These are phyloP conservation scores for Ormyrus pomaceus DNA, from an alignment of 2,888 invertebrate genomes.

Conservation along the genomic window DNA sequence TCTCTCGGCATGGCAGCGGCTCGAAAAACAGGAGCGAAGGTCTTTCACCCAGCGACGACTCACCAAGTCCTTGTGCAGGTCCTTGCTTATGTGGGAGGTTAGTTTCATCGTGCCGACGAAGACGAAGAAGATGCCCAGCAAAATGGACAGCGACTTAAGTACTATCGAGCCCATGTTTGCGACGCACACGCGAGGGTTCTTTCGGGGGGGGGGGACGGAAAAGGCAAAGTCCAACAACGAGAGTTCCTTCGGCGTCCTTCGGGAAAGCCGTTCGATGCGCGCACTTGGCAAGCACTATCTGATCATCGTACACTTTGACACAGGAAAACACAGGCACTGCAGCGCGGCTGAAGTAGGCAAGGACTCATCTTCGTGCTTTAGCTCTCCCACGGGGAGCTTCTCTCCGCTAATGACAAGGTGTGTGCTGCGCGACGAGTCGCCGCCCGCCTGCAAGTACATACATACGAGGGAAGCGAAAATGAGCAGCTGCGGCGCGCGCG, in stretches of 20 bases:
- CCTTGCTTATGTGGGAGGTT: conserved; percentile 93
- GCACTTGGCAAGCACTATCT: not conserved
- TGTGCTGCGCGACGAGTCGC: not conserved
- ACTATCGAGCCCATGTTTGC: conserved; percentile 85
- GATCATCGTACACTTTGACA: not conserved
- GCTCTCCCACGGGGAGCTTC: conserved; percentile 1
- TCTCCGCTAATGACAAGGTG: not conserved
- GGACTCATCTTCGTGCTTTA: conserved; percentile 9
- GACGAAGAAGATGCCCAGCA: conserved; percentile 95
- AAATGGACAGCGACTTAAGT: conserved; percentile 91
- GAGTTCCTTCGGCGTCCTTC: no score
- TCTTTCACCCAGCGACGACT: conserved; percentile 72
- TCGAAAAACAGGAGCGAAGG: not conserved
- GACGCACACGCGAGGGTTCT: not conserved
- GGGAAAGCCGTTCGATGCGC: not conserved
- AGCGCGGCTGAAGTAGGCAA: not conserved
- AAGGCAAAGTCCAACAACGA: not conserved
- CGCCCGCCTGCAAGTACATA: not conserved
- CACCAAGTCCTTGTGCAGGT: conserved; percentile 97
- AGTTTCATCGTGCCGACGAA: conserved; percentile 96
- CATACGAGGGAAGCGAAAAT: not conserved
- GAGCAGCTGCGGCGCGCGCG: not conserved
- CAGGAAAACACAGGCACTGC: no score
- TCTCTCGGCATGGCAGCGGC: not conserved
- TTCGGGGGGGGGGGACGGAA: no score